phyloP scores from a whole-genome alignment of 2,797 vertebrate species.

The Crax fasciolata region DNA sequence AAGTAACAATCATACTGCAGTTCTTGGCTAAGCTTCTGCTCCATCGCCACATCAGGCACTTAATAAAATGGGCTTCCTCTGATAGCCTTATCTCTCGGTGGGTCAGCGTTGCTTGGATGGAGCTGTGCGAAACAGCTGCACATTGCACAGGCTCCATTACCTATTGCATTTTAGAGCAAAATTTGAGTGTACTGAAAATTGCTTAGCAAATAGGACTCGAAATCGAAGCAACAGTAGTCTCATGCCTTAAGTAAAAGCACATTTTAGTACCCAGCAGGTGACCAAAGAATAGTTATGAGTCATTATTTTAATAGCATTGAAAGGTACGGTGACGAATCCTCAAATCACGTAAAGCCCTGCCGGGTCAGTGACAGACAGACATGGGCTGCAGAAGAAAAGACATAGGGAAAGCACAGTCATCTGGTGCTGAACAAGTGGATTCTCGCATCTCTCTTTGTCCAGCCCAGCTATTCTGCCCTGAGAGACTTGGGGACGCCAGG shows the following conservation, averaged over 20 bases:
- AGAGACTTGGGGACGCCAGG: not conserved
- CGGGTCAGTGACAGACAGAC: not conserved
- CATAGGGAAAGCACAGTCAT: not conserved
- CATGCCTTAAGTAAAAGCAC: not conserved
- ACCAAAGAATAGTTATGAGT: not conserved
- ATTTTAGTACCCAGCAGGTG: not conserved
- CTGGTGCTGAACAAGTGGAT: not conserved
- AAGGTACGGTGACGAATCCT: not conserved
- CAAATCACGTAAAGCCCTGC: not conserved
- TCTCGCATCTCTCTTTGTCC: not conserved
- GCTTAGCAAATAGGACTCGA: slow-evolving; percentile 1
- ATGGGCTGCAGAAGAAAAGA: not conserved
- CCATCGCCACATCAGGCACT: not conserved
- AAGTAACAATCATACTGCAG: not conserved
- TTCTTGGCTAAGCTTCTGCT: not conserved
- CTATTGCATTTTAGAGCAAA: not conserved
- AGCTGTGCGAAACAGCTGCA: not conserved
- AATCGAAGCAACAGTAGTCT: slow-evolving; percentile 27
- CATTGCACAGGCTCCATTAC: not conserved
- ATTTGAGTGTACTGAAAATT: not conserved
- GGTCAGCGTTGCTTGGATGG: not conserved
- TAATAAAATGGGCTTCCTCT: not conserved
- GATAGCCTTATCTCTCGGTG: not conserved
- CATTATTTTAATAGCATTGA: not conserved
- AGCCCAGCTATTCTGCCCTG: not conserved